A percentile compares a stretch with the other conserved stretches of the same genome.
phyloP scores from a whole-genome alignment of 1,140 invertebrate species.

The Platyscapa corneri region DNA sequence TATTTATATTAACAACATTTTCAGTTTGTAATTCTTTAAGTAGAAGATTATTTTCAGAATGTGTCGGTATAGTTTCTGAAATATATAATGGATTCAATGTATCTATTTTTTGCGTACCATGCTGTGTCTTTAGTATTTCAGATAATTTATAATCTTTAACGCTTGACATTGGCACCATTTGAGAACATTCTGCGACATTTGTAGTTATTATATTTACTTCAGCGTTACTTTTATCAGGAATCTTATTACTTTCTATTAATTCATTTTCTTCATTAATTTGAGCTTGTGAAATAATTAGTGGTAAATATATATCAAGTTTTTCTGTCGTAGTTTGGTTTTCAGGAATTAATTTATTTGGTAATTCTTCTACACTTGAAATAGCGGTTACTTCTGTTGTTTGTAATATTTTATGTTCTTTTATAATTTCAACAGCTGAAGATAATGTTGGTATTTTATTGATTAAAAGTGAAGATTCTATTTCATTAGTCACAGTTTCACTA shows the following conservation, averaged over 20 bases:
- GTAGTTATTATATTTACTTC: constrained; percentile 48
- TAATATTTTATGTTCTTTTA: constrained; percentile 57
- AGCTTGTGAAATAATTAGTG: constrained; percentile 54
- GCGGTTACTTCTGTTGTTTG: constrained; percentile 60
- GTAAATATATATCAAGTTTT: constrained; percentile 50
- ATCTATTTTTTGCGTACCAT: constrained; percentile 61
- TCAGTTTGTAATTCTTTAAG: constrained; percentile 47
- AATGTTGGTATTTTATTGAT: constrained; percentile 52
- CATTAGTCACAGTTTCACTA: constrained; percentile 55
- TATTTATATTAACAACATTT: constrained; percentile 56
- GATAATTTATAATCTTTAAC: constrained; percentile 52
- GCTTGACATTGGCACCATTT: constrained; percentile 57
- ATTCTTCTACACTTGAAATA: constrained; percentile 52
- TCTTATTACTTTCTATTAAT: constrained; percentile 50
- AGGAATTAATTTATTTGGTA: constrained; percentile 49
- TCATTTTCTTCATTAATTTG: constrained; percentile 57
- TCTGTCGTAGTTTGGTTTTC: constrained; percentile 52
- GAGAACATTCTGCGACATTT: constrained; percentile 53
- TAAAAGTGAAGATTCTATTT: constrained; percentile 56
- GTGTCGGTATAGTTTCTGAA: constrained; percentile 60
- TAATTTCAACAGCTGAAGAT: constrained; percentile 52
- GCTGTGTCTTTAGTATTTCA: constrained; percentile 57
- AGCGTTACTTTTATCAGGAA: constrained; percentile 51
- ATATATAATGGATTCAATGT: constrained; percentile 59
- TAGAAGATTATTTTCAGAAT: constrained; percentile 61